Percentiles rank a stretch among this genome's conserved stretches.
Conservation (phyloP, 2,888 invertebrate species). For the Marronus borbonicus region DNA sequence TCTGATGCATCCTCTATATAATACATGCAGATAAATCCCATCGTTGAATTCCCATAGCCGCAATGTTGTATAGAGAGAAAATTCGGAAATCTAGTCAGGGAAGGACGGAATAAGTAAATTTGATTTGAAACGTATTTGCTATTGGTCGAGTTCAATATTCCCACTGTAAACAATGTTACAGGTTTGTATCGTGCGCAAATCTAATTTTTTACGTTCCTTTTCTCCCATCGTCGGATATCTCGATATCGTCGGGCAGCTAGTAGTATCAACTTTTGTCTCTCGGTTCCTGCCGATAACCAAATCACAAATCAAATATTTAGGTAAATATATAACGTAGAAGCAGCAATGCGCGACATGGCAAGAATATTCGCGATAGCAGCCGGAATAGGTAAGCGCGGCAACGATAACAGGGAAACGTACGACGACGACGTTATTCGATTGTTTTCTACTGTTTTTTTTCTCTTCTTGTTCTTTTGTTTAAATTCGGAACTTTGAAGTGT, state of each 20-base stretch:
- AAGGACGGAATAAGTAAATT: constrained; percentile 56
- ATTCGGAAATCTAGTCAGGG: constrained; percentile 14
- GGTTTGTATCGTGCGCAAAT: constrained; percentile 55
- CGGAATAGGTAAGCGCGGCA: constrained; percentile 19
- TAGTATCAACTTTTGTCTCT: constrained; percentile 4
- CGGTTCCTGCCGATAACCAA: constrained; percentile 47
- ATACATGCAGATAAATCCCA: not conserved
- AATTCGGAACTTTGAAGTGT: constrained; percentile 9
- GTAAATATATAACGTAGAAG: constrained; percentile 46
- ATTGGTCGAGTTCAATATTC: constrained; percentile 59
- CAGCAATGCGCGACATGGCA: constrained; percentile 22
- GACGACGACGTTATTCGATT: constrained; percentile 31
- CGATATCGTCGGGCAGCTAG: not conserved
- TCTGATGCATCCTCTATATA: not conserved
- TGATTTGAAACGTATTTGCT: constrained; percentile 60
- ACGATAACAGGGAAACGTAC: constrained; percentile 18
- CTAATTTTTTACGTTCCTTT: constrained; percentile 56
- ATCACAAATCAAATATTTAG: constrained; percentile 51
- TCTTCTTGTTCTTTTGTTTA: constrained; percentile 13
- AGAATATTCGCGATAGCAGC: no score
- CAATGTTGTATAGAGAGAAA: not conserved
- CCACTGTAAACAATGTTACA: constrained; percentile 59
- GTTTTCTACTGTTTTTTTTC: not conserved
- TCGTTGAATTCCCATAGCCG: constrained; percentile 5
- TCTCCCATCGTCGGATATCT: constrained; percentile 42